Evolutionary conservation across 92 coral and sea anemone species (phyloP).

Genomic region (Parazoanthus darwini): DNA sequence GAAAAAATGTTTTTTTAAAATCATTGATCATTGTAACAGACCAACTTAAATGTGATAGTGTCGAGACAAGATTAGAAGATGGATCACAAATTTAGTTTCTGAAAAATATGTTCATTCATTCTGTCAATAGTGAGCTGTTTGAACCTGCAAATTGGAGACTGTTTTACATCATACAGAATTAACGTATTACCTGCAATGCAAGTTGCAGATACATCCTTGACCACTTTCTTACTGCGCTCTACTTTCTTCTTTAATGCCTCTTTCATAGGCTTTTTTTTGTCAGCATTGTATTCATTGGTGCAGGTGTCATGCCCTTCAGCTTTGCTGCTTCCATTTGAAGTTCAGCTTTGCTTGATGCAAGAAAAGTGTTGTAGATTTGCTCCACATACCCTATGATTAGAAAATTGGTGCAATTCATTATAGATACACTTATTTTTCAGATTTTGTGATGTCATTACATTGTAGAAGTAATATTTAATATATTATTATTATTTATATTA

Average conservation of each 20-base stretch:
- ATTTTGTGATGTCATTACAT: no score
- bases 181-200: slow-evolving; percentile 5
- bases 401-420: not conserved
- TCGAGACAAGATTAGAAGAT: not conserved
- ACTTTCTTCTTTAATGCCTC: slow-evolving; percentile 22
- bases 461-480: no score
- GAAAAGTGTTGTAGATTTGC: slow-evolving; percentile 24
- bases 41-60: not conserved
- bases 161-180: no score
- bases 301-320: slow-evolving; percentile 6
- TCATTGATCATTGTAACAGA: no score
- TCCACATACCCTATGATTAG: slow-evolving; percentile 22
- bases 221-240: slow-evolving; percentile 22
- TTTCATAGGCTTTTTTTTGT: not conserved
- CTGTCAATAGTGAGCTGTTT: not conserved
- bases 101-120: not conserved
- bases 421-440: no score
- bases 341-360: slow-evolving; percentile 8
- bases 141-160: not conserved
- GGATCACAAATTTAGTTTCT: not conserved
- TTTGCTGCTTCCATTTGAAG: slow-evolving; percentile 9
- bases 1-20: not conserved
- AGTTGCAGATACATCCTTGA: slow-evolving; percentile 21
- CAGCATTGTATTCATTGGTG: slow-evolving; percentile 10
- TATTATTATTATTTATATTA: no score